phyloP scores from a whole-genome alignment of 92 coral and sea anemone genomes.

The Diadumene lineata region DNA sequence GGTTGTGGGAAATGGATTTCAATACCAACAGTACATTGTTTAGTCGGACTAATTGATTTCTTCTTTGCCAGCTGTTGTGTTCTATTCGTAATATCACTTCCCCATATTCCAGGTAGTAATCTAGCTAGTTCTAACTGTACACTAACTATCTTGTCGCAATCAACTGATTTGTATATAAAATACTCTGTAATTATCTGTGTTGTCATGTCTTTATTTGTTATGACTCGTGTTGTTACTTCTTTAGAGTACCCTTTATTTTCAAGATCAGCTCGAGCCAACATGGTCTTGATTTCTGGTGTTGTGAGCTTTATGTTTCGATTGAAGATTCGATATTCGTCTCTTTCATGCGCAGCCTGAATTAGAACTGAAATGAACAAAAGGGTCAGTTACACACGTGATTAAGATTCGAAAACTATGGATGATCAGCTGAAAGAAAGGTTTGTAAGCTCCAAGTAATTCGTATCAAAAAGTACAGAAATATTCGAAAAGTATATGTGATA shows the following conservation, averaged over 20 bases:
- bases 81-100: slow-evolving; percentile 29
- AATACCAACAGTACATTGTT: slow-evolving; percentile 57
- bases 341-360: slow-evolving; percentile 31
- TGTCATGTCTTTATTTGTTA: slow-evolving; percentile 11
- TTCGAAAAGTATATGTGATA: too few relatives aligned
- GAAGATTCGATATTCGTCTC: neutral
- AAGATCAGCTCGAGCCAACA: slow-evolving; percentile 37
- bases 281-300: slow-evolving; percentile 20
- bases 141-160: slow-evolving; percentile 28
- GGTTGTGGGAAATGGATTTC: slow-evolving; percentile 54
- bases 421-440: too few relatives aligned
- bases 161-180: slow-evolving; percentile 31
- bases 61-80: slow-evolving; percentile 34
- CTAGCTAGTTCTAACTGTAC: slow-evolving; percentile 46
- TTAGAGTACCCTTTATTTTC: slow-evolving; percentile 38
- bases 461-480: too few relatives aligned
- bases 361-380: slow-evolving; percentile 5
- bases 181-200: slow-evolving; percentile 18
- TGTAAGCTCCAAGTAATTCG: too few relatives aligned
- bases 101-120: slow-evolving; percentile 52
- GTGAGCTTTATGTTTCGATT: slow-evolving; percentile 29
- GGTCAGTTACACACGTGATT: too few relatives aligned
- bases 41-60: slow-evolving; percentile 14
- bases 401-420: neutral
- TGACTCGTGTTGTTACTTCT: slow-evolving; percentile 16